A percentile compares a stretch with the other conserved stretches of the same genome.
Conservation (phyloP, 2,113 vertebrate genomes). For the Holacanthus passer region DNA sequence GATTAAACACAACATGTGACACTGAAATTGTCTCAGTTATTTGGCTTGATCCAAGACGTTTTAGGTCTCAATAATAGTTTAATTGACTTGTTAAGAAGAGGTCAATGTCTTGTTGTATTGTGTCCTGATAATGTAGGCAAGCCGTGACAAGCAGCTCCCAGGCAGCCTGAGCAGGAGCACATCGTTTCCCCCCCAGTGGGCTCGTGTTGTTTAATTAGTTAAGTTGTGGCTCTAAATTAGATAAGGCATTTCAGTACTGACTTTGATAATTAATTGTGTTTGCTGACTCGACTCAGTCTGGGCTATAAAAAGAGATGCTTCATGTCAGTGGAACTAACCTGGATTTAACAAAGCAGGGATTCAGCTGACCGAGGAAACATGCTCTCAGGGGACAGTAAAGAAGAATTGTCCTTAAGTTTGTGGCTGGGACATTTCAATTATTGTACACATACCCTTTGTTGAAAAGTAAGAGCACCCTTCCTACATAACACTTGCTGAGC, state of each 20-base stretch:
- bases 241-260: slow-evolving; percentile 41
- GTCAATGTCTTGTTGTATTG: slow-evolving; percentile 30
- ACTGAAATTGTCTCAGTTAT: background rate
- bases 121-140: slow-evolving; percentile 40
- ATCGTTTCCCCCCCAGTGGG: slow-evolving; percentile 40
- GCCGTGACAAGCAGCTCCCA: slow-evolving; percentile 47
- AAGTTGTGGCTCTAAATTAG: slow-evolving; percentile 61
- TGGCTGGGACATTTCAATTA: background rate
- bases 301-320: slow-evolving; percentile 41
- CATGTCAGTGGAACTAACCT: slow-evolving; percentile 40
- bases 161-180: slow-evolving; percentile 18
- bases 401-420: background rate
- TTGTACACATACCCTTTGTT: background rate
- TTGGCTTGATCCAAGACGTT: background rate
- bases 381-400: background rate
- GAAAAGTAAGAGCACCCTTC: background rate
- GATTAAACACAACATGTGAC: background rate
- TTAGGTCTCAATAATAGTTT: slow-evolving; percentile 1
- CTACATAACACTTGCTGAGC: background rate
- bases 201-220: slow-evolving; percentile 53
- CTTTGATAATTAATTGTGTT: slow-evolving; percentile 48
- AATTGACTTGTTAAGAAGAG: slow-evolving; percentile 5
- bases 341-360: slow-evolving; percentile 50
- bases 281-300: slow-evolving; percentile 41
- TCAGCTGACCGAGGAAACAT: slow-evolving; percentile 33